phyloP scores from a whole-genome alignment of 1,140 invertebrate genomes.

The Drosophila ogumai region DNA sequence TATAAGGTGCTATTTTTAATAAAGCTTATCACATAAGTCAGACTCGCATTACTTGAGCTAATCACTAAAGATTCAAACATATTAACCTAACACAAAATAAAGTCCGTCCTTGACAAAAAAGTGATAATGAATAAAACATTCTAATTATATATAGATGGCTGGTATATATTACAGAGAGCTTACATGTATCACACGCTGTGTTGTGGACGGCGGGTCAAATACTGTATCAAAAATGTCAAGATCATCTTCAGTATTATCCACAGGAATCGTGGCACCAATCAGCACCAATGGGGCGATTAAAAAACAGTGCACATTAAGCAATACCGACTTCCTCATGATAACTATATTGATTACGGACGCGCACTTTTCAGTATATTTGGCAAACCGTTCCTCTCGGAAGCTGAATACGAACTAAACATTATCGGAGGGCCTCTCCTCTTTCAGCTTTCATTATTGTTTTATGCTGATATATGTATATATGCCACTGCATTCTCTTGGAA shows the following conservation, averaged over 20 bases:
- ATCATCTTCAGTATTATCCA: background rate
- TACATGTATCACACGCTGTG: background rate
- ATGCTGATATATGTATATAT: background rate
- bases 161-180: background rate
- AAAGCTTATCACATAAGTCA: background rate
- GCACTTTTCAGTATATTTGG: too few species aligned
- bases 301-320: background rate
- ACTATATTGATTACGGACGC: background rate
- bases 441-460: background rate
- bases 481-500: background rate
- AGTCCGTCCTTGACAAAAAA: background rate
- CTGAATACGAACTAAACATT: background rate
- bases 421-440: background rate
- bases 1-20: background rate
- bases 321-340: background rate
- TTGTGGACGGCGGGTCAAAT: background rate
- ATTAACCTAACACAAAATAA: background rate
- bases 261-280: background rate
- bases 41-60: background rate
- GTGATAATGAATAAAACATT: background rate
- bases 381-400: background rate
- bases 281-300: background rate
- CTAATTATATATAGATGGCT: background rate
- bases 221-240: background rate
- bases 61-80: background rate